Conservation (phyloP, 2,888 invertebrate genomes). For the Agrochola circellaris region DNA sequence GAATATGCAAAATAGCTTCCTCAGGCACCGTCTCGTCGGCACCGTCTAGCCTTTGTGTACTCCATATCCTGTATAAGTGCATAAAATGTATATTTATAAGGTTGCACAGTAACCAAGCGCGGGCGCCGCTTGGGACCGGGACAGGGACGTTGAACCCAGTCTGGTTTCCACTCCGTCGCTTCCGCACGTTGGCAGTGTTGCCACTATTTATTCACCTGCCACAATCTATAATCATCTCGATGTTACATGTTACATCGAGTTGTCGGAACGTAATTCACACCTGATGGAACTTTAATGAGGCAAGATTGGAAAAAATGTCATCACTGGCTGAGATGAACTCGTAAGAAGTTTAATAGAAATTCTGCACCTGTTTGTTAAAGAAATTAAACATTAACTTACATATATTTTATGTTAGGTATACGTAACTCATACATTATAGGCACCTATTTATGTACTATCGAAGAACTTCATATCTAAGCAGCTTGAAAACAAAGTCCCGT, state of each 20-base stretch:
- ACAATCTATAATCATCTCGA: slow-evolving; percentile 51
- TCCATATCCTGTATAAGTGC: slow-evolving; percentile 46
- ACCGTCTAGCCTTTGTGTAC: slow-evolving; percentile 48
- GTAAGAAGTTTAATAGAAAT: slow-evolving; percentile 12
- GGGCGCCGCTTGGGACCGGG: slow-evolving; percentile 64
- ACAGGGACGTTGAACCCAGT: slow-evolving; percentile 77
- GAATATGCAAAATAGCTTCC: slow-evolving; percentile 45
- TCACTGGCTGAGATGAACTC: background rate
- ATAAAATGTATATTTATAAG: slow-evolving; percentile 44
- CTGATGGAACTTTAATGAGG: slow-evolving; percentile 28
- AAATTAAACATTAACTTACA: slow-evolving; percentile 3
- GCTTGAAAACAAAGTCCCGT: no score
- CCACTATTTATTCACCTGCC: slow-evolving; percentile 65
- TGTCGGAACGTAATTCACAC: slow-evolving; percentile 45
- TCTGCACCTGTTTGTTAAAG: slow-evolving; percentile 13
- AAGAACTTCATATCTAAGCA: no score
- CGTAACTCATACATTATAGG: background rate
- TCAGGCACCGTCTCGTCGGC: slow-evolving; percentile 25
- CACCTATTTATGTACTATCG: background rate
- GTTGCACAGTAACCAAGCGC: slow-evolving; percentile 41
- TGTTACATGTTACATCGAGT: slow-evolving; percentile 20
- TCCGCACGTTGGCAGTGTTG: slow-evolving; percentile 68
- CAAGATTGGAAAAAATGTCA: slow-evolving; percentile 25
- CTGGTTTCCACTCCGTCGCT: slow-evolving; percentile 79
- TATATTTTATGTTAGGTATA: slow-evolving; percentile 15